Percentiles rank a stretch among this genome's conserved stretches.
These are phyloP conservation scores for Knipowitschia caucasica DNA, from an alignment of 2,797 vertebrate genomes.

Conservation along the genomic window DNA sequence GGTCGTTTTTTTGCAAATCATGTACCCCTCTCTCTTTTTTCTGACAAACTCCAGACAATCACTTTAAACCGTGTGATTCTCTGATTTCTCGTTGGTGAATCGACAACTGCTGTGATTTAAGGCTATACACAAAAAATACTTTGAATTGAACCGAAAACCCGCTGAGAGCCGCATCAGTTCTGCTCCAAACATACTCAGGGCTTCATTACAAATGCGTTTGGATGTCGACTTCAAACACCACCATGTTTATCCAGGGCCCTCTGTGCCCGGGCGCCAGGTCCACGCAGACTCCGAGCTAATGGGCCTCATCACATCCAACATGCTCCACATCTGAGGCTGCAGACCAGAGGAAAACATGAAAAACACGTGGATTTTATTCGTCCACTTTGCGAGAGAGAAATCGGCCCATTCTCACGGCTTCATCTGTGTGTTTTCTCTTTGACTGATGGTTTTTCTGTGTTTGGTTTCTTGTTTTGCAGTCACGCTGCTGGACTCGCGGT, in stretches of 20 bases:
- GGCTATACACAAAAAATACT: no score
- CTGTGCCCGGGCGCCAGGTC: slow-evolving; percentile 15
- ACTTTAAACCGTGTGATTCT: no score
- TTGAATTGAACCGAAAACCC: no score
- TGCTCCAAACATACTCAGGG: not conserved
- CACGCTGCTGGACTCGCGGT: slow-evolving; percentile 93
- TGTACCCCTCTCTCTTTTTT: no score
- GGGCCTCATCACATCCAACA: slow-evolving; percentile 29
- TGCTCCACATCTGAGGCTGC: not conserved
- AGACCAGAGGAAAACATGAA: slow-evolving; percentile 9
- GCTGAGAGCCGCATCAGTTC: not conserved
- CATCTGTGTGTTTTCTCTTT: slow-evolving; percentile 3
- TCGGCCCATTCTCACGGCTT: slow-evolving; percentile 12
- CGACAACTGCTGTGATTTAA: no score
- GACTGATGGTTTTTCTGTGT: not conserved
- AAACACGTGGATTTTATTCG: slow-evolving; percentile 17
- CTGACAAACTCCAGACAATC: no score
- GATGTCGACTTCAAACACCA: not conserved
- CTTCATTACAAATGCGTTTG: slow-evolving; percentile 1
- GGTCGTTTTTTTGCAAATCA: no score
- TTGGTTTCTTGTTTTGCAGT: slow-evolving; percentile 74
- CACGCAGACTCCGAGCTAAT: slow-evolving; percentile 13
- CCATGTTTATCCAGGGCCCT: not conserved
- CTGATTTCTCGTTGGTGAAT: no score
- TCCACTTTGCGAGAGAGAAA: slow-evolving; percentile 17